A percentile compares a stretch with the other conserved stretches of the same genome.
Conservation (phyloP, 2,797 vertebrate genomes). For the Phoeniculus purpureus region DNA sequence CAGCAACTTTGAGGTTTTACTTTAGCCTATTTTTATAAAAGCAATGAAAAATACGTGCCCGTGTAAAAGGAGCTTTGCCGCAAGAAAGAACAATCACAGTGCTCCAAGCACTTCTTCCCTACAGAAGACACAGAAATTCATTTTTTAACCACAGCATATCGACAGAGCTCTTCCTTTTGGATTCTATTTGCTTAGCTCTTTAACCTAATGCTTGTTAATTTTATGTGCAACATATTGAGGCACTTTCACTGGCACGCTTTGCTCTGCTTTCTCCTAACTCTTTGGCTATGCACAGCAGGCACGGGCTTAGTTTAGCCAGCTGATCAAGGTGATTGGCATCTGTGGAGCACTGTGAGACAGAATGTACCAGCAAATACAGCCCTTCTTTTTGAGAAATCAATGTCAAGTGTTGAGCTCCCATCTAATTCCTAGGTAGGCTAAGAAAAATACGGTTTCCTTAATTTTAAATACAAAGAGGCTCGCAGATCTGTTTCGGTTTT, state of each 20-base stretch:
- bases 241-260: background rate
- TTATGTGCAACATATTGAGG: background rate
- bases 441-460: background rate
- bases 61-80: background rate
- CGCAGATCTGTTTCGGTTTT: background rate
- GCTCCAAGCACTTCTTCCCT: background rate
- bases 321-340: conserved; percentile 36
- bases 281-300: conserved; percentile 33
- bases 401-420: background rate
- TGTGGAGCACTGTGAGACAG: background rate
- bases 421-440: background rate
- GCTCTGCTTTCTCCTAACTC: conserved; percentile 15
- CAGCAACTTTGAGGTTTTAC: background rate
- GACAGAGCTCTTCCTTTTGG: background rate
- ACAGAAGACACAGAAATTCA: background rate
- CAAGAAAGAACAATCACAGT: background rate
- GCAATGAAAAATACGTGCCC: background rate
- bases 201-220: background rate
- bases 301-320: background rate
- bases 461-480: background rate
- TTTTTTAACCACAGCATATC: background rate
- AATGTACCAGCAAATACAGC: background rate
- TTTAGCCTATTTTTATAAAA: background rate
- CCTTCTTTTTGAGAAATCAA: background rate
- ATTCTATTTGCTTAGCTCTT: background rate